phyloP scores from a whole-genome alignment of 2,113 vertebrate species.

The Apodemus speciosus region DNA sequence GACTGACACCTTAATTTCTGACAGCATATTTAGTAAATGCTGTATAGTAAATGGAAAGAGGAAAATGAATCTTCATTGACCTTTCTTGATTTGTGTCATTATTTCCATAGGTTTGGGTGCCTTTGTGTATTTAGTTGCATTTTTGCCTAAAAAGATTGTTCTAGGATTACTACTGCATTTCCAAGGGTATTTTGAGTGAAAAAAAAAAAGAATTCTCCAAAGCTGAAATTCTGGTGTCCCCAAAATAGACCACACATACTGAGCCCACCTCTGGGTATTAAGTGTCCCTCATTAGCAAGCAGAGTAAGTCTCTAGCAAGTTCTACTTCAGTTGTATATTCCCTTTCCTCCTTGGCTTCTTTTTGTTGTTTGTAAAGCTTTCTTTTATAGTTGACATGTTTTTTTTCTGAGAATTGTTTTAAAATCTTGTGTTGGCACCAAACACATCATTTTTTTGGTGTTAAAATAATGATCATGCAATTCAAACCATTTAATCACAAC shows the following conservation, averaged over 20 bases:
- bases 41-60: not conserved
- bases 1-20: not conserved
- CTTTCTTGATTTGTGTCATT: not conserved
- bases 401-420: not conserved
- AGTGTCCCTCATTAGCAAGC: not conserved
- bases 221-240: not conserved
- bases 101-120: not conserved
- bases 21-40: not conserved
- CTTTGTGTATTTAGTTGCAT: not conserved
- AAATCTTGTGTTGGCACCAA: not conserved
- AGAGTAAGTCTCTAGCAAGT: not conserved
- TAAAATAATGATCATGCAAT: not conserved
- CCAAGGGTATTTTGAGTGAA: not conserved
- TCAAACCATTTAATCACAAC: not conserved
- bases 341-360: not conserved
- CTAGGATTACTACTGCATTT: not conserved
- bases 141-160: not conserved
- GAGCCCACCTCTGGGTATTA: too few species aligned
- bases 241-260: not conserved
- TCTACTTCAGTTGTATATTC: not conserved
- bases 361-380: not conserved
- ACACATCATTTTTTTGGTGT: not conserved
- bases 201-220: not conserved
- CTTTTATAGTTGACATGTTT: not conserved
- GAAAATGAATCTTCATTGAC: not conserved